phyloP scores from a whole-genome alignment of 2,888 invertebrate species.

The Leptarthrus brevirostris region DNA sequence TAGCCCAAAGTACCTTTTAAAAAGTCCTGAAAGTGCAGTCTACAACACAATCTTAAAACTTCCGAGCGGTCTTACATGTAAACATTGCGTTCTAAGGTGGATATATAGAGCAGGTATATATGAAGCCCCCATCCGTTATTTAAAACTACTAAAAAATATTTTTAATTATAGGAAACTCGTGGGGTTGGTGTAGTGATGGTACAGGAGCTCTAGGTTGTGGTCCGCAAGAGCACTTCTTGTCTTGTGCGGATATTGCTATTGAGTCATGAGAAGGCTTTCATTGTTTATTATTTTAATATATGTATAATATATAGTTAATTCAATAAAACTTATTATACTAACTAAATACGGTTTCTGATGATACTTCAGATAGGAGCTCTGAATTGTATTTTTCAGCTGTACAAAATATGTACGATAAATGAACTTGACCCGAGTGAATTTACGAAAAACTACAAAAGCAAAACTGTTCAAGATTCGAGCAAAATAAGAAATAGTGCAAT shows the following conservation, averaged over 20 bases:
- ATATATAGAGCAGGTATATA: slow-evolving; percentile 68
- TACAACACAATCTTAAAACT: slow-evolving; percentile 61
- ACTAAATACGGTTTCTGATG: too few species aligned
- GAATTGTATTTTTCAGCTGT: too few species aligned
- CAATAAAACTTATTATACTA: too few species aligned
- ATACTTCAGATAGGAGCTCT: too few species aligned
- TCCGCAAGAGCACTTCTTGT: slow-evolving; percentile 65
- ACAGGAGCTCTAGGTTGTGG: slow-evolving; percentile 63
- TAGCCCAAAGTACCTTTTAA: slow-evolving; percentile 56
- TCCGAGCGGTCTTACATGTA: slow-evolving; percentile 68
- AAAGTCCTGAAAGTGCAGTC: slow-evolving; percentile 57
- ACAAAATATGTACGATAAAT: too few species aligned
- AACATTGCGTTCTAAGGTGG: slow-evolving; percentile 62
- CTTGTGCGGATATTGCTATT: slow-evolving; percentile 64
- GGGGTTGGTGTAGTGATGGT: slow-evolving; percentile 64
- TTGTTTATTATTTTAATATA: too few species aligned
- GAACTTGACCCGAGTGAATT: too few species aligned
- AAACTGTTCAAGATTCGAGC: too few species aligned
- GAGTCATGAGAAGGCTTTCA: neutral
- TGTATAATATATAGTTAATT: too few species aligned
- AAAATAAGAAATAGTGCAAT: too few species aligned
- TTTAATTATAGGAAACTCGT: slow-evolving; percentile 60
- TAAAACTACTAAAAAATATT: neutral
- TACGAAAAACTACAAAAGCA: too few species aligned
- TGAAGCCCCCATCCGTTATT: too few species aligned